These are phyloP conservation scores for Peromyscus attwateri DNA, from an alignment of 2,797 vertebrate species.

Conservation along the genomic window DNA sequence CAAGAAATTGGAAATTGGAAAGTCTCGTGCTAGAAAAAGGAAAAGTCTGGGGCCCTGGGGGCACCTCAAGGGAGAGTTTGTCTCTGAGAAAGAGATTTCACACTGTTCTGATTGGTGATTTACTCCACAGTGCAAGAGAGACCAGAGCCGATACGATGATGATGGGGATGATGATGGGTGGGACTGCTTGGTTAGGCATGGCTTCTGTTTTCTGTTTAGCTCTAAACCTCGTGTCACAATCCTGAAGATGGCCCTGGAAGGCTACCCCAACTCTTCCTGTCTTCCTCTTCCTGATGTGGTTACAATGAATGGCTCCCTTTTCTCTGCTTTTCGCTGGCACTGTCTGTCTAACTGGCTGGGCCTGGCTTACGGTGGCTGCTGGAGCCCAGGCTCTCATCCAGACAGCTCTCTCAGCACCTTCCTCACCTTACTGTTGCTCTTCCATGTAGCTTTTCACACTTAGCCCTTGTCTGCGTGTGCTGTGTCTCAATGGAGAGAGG, in stretches of 20 bases:
- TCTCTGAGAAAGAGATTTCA: not conserved
- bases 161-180: fast-evolving
- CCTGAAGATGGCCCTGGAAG: not conserved
- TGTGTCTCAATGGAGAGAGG: not conserved
- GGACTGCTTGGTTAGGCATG: not conserved
- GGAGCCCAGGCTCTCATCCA: not conserved
- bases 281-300: not conserved
- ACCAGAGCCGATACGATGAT: too few species aligned
- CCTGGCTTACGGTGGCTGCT: not conserved
- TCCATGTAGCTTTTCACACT: not conserved
- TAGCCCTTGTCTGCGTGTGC: not conserved
- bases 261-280: not conserved
- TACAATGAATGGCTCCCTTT: not conserved
- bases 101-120: not conserved
- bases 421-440: not conserved
- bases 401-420: not conserved
- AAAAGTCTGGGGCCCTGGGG: not conserved
- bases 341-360: not conserved
- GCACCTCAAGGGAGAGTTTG: not conserved
- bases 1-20: not conserved
- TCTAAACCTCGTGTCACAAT: not conserved
- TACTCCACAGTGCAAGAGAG: not conserved
- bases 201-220: not conserved
- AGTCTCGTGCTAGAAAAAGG: not conserved
- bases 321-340: not conserved